A percentile compares a stretch with the other conserved stretches of the same genome.
phyloP scores from a whole-genome alignment of 2,888 invertebrate species.

The Napeogenes sylphis region DNA sequence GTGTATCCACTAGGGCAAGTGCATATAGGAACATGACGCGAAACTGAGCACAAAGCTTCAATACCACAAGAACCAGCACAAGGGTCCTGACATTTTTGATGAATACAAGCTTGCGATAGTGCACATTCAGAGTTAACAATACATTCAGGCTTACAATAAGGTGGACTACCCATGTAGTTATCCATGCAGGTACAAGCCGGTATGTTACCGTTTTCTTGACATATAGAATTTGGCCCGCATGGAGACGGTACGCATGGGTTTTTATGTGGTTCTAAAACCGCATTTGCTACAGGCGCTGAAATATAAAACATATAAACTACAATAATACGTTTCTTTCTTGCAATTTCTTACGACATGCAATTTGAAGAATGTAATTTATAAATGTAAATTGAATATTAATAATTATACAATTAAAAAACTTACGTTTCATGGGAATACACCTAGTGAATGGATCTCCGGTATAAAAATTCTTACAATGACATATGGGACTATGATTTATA shows the following conservation, averaged over 20 bases:
- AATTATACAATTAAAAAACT: conserved; percentile 40
- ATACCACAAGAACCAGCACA: conserved; percentile 84
- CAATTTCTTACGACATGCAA: background rate
- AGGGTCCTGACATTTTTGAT: conserved; percentile 84
- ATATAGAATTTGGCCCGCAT: conserved; percentile 84
- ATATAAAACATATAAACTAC: conserved; percentile 15
- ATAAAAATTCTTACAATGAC: conserved; percentile 80
- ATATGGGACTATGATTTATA: conserved; percentile 87
- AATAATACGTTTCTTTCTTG: background rate
- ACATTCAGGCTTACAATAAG: conserved; percentile 84
- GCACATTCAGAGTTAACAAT: conserved; percentile 83
- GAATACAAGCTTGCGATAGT: conserved; percentile 82
- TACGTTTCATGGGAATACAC: conserved; percentile 76
- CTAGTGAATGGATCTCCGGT: conserved; percentile 83
- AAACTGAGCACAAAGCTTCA: conserved; percentile 79
- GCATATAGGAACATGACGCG: conserved; percentile 85
- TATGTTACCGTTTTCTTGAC: conserved; percentile 75
- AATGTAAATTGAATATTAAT: background rate
- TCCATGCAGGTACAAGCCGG: conserved; percentile 81
- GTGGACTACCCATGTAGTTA: conserved; percentile 79
- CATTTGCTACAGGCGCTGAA: conserved; percentile 66
- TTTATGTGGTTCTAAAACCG: conserved; percentile 66
- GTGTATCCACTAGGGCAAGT: conserved; percentile 82
- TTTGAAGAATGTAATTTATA: background rate
- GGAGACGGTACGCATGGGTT: conserved; percentile 80